Evolutionary conservation across 2,888 invertebrate species (phyloP), one percentile per base, ranked within the genome.

Genomic region (Eubasilissa splendida): DNA sequence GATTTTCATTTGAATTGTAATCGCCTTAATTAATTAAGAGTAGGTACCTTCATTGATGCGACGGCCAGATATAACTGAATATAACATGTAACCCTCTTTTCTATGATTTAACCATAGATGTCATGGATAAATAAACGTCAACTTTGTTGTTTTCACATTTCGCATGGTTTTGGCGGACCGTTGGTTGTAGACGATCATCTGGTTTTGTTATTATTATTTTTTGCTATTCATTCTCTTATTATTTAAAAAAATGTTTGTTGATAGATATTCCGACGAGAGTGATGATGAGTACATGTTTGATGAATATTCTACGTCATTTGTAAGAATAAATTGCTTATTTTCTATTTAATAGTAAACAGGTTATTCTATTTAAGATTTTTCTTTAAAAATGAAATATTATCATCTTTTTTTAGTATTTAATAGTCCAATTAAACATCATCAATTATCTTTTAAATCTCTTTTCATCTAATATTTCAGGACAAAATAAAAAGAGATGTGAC

Each of bases 201-300:
- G 42, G 7, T 7, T 42, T 42, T 5, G 58, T 3, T 58, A 8
- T 58, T n/a, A 4, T 58, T 42, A 12, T 56, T 71, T 71, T 12
- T 52, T 56, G 56, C 7, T 71, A 12, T 71, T 71, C n/a, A 22
- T 54, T 9, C 14, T 54, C 12, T 71, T 52, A 10, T 63, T 31
- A 54, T 14, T 56, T 10, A 56, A 31, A 73, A 75, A 60, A 11
- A 76, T 76, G 76, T 76, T 12, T n/a, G 65, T 10, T 8, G 65
- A 14, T 12, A 65, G 33, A 33, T 63, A 76, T n/a, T 76, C 75
- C 4, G 75, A 75, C 63, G 60, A 76, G 8, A 63, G 63, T 76
- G 76, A 76, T n/a, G n/a, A 54, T 22, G 76, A 53, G 31, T 60
- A 63, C n/a, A 53, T 76, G 14, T n/a, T 9, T 31, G 73, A 56